These are phyloP conservation scores for Drosophila mayri DNA, from an alignment of 1,140 invertebrate species.

Conservation along the genomic window DNA sequence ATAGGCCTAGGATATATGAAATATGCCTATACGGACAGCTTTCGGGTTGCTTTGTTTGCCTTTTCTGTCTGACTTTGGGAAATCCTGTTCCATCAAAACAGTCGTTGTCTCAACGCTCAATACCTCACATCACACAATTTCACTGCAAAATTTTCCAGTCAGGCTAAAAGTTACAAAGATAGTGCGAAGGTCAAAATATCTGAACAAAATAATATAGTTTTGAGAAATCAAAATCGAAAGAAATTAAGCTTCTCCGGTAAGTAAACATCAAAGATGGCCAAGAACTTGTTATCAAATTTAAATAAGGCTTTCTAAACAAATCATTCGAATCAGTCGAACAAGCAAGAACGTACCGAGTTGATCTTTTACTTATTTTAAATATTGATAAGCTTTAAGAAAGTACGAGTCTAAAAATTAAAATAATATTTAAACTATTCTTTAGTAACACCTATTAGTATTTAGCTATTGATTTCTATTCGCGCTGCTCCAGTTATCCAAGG, in stretches of 20 bases:
- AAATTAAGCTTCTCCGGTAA: conserved; percentile 8
- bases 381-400: background rate
- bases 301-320: background rate
- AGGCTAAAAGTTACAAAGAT: conserved; percentile 11
- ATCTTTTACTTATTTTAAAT: conserved; percentile 7
- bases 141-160: conserved; percentile 37
- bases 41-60: background rate
- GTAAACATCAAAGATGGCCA: background rate
- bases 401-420: background rate
- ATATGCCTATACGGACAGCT: background rate
- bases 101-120: conserved; percentile 30
- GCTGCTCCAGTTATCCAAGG: background rate
- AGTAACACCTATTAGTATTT: background rate
- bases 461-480: background rate
- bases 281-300: background rate
- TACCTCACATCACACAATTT: conserved; percentile 14
- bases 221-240: background rate
- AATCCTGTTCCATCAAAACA: background rate
- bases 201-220: background rate
- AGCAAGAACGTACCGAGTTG: conserved; percentile 18
- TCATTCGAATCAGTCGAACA: conserved; percentile 3
- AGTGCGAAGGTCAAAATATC: conserved; percentile 4
- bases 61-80: background rate
- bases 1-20: background rate
- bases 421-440: background rate